A percentile compares a stretch with the other conserved stretches of the same genome.
Evolutionary conservation across 1,140 invertebrate genomes (phyloP).

Genomic region (Drosophila erecta): DNA sequence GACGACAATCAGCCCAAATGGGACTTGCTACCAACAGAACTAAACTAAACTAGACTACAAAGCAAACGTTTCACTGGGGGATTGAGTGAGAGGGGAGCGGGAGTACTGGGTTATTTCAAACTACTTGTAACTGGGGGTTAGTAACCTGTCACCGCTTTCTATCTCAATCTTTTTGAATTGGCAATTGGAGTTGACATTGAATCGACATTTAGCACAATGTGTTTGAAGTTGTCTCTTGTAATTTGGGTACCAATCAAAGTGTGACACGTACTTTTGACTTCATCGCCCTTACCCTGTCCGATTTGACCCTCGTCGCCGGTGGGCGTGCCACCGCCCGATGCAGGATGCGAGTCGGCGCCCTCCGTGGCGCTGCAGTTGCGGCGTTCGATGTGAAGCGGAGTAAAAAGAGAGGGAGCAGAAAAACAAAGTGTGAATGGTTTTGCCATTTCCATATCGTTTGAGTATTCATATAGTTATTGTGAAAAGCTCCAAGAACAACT

Average conservation of each 20-base stretch:
- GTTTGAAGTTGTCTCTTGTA: constrained; percentile 45
- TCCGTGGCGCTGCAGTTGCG: constrained; percentile 90
- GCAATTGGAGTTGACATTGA: constrained; percentile 31
- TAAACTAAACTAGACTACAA: constrained; percentile 62
- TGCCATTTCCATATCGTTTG: background rate
- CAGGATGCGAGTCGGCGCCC: constrained; percentile 92
- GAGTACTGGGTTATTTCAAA: constrained; percentile 10
- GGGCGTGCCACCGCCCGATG: constrained; percentile 90
- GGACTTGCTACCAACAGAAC: constrained; percentile 3
- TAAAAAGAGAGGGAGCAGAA: constrained; percentile 1
- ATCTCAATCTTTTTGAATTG: constrained; percentile 45
- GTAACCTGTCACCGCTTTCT: constrained; percentile 82
- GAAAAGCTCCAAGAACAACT: background rate
- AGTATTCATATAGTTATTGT: background rate
- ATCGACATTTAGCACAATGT: constrained; percentile 28
- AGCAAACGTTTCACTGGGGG: constrained; percentile 38
- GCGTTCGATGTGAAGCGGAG: constrained; percentile 21
- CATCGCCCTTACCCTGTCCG: constrained; percentile 89
- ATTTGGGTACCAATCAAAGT: constrained; percentile 70
- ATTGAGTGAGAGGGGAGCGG: constrained; percentile 9
- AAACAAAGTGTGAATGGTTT: constrained; percentile 1
- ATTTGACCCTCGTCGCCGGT: constrained; percentile 92
- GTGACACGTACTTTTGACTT: constrained; percentile 83
- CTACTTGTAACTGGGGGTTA: constrained; percentile 45
- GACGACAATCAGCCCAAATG: constrained; percentile 17